phyloP scores from a whole-genome alignment of 1,140 invertebrate genomes.

The Akabosia matsudoensis region DNA sequence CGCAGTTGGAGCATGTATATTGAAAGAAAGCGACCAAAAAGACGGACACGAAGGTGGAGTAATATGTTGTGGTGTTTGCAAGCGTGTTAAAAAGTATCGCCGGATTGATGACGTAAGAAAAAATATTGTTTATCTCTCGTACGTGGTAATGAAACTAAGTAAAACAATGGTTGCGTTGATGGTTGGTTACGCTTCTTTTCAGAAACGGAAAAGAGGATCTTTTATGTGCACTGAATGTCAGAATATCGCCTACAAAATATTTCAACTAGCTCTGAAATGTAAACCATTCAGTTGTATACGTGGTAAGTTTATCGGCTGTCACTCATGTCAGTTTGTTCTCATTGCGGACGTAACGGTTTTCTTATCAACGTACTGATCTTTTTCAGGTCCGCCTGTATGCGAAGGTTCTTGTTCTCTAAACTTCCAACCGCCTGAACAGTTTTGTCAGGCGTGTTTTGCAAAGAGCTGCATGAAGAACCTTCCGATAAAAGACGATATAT shows the following conservation, averaged over 20 bases:
- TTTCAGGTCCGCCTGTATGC: constrained; percentile 6
- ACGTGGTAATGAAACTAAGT: too few relatives aligned
- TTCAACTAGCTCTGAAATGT: neutral
- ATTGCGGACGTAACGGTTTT: too few relatives aligned
- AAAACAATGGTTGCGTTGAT: too few relatives aligned
- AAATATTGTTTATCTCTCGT: too few relatives aligned
- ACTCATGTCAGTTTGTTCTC: neutral
- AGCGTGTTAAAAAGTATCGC: neutral
- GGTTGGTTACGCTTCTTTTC: too few relatives aligned
- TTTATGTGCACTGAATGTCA: neutral
- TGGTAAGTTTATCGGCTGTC: neutral
- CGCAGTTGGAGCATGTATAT: neutral
- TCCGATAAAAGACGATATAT: constrained; percentile 18
- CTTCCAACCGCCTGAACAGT: neutral
- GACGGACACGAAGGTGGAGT: neutral
- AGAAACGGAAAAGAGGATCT: neutral
- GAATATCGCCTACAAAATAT: neutral
- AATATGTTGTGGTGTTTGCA: neutral
- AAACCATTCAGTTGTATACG: neutral
- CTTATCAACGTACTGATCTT: too few relatives aligned
- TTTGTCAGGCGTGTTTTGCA: constrained; percentile 26
- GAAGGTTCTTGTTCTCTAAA: neutral
- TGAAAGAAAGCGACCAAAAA: neutral
- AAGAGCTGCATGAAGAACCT: constrained; percentile 16
- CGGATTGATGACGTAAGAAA: neutral